Base-by-base conservation (phyloP, 2,113 vertebrate species). In the Seriola rivoliana region DNA sequence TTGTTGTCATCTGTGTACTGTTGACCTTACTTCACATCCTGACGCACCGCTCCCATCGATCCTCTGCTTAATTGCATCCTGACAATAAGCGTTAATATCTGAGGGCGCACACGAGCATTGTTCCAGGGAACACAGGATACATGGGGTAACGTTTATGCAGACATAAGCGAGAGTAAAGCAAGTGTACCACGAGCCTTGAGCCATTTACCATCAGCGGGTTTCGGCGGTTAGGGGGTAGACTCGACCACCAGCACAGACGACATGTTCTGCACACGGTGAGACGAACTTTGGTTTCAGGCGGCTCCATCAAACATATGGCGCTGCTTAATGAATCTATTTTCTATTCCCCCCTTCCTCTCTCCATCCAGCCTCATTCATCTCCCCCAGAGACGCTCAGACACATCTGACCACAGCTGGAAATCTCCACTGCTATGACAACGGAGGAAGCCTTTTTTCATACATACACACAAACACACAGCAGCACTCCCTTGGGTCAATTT, bases 401-500 rank as follows among this genome's bases (percentile, higher is more conserved):
- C 32, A 34, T 68, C 40, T 60, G 65, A 81, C 65, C 75, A 52
- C 60, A 85, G 67, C 80, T 83, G 79, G 21, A 54, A 75, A 72
- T 78, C 44, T 34, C 13, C 46, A 36, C 50, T 36, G 54, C 17
- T 58, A 29, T 52, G 17, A 75, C 29, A 72, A 48, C 29, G 1
- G 0, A 63, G 8, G 36, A 62, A 23, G 44, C 48, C 12, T 59
- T 11, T 42, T 23, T 42, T 13, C 0, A n/a, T 42, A 25, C 36
- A 54, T 8, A 38, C 50, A 79, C 34, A 74, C 19, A 72, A 2
- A 58, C 59, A 75, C 72, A 52, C 36, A 58, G 36, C 34, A 82
- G 52, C 65, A 10, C 48, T 82, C 80, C 76, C 59, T 8, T 4
- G 60, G 29, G 63, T 67, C 63, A 86, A 85, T 90, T 89, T 84